These are phyloP conservation scores for Coelopa pilipes DNA, from an alignment of 2,888 invertebrate genomes.

Conservation along the genomic window DNA sequence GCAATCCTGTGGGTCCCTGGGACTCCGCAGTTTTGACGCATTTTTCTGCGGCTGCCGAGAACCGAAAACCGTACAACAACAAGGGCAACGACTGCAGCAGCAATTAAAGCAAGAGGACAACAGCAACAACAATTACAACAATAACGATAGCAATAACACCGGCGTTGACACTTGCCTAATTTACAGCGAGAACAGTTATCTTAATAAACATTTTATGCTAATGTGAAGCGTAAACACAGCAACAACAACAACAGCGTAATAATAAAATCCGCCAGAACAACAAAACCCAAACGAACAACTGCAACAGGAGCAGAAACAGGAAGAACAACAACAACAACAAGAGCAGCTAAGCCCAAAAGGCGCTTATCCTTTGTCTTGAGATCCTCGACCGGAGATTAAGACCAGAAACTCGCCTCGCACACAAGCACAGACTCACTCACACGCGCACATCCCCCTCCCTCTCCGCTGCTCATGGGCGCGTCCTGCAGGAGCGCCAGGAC, in stretches of 20 bases:
- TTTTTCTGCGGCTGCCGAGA: neutral
- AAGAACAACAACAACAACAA: constrained; percentile 10
- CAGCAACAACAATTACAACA: constrained; percentile 26
- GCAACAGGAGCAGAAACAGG: constrained; percentile 15
- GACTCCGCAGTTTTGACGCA: neutral
- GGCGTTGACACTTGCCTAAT: constrained; percentile 40
- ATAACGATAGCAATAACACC: neutral
- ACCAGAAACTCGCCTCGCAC: neutral
- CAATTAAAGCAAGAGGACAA: constrained; percentile 35
- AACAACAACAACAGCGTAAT: constrained; percentile 18
- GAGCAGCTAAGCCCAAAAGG: neutral
- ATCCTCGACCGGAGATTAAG: neutral
- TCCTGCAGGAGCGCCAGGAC: no score
- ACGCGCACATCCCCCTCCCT: neutral
- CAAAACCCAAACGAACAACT: neutral
- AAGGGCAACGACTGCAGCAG: constrained; percentile 6
- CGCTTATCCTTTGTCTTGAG: neutral
- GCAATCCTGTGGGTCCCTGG: constrained; percentile 20
- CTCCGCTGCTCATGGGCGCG: neutral
- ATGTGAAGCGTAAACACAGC: constrained; percentile 47
- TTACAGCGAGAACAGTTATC: constrained; percentile 55
- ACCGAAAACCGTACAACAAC: constrained; percentile 14
- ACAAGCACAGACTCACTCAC: no score
- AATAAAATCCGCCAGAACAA: constrained; percentile 1
- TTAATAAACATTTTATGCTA: constrained; percentile 61